Conservation (phyloP, 2,888 invertebrate genomes). For the Apamea anceps region DNA sequence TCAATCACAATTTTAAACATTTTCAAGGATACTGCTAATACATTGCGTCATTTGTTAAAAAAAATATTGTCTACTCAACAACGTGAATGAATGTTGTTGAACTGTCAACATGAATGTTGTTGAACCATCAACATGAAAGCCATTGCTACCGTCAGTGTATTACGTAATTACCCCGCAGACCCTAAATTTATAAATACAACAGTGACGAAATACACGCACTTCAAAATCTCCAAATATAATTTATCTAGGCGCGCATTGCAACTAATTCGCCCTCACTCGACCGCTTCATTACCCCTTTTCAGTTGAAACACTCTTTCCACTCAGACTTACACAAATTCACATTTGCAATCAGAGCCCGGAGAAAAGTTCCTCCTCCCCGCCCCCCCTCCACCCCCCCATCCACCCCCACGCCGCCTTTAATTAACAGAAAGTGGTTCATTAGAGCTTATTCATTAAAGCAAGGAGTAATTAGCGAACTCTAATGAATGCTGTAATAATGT, state of each 20-base stretch:
- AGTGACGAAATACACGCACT: conserved; percentile 12
- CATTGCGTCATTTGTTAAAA: neutral
- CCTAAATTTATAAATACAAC: neutral
- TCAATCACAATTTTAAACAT: neutral
- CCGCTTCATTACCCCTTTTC: conserved; percentile 90
- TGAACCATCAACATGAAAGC: too few species aligned
- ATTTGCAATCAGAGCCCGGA: conserved; percentile 90
- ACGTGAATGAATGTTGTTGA: neutral
- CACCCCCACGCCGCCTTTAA: conserved; percentile 92
- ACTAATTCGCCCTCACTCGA: conserved; percentile 86
- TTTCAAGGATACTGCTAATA: neutral
- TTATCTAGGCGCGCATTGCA: conserved; percentile 80
- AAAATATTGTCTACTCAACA: neutral
- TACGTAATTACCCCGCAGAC: too few species aligned
- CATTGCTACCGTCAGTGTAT: too few species aligned
- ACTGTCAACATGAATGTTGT: too few species aligned
- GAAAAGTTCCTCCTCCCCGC: conserved; percentile 85
- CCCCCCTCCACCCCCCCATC: conserved; percentile 65
- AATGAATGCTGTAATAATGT: conserved; percentile 95
- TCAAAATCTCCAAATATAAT: conserved; percentile 67
- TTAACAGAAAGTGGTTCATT: conserved; percentile 97
- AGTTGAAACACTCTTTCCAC: conserved; percentile 88
- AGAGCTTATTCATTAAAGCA: conserved; percentile 97
- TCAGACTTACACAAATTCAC: conserved; percentile 90
- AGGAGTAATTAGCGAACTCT: conserved; percentile 97